Conservation (phyloP, 23 tunicate genomes). For the Styela clava region DNA sequence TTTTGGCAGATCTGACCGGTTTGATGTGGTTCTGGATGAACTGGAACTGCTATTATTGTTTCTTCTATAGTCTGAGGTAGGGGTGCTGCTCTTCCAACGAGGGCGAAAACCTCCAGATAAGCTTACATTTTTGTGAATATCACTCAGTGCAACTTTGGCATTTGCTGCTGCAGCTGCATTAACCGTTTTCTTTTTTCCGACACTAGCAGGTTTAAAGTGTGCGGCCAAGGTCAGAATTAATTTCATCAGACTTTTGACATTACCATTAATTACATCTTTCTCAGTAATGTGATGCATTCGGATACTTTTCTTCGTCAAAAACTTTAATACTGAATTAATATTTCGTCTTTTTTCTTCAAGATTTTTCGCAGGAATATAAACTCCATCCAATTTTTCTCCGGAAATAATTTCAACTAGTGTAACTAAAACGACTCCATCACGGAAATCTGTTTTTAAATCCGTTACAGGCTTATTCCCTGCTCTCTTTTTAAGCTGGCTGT, state of each 20-base stretch:
- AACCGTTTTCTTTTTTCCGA: slow-evolving; percentile 28
- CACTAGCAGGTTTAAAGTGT: slow-evolving; percentile 88
- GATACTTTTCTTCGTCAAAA: neutral
- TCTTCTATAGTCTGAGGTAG: neutral
- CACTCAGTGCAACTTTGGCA: slow-evolving; percentile 11
- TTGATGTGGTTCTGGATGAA: neutral
- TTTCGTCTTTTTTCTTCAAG: slow-evolving; percentile 13
- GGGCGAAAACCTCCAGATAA: neutral
- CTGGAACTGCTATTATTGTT: neutral
- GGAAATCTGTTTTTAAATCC: slow-evolving; percentile 55
- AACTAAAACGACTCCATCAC: slow-evolving; percentile 47
- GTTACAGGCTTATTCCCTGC: slow-evolving; percentile 22
- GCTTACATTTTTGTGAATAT: neutral
- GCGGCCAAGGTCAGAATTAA: slow-evolving; percentile 81
- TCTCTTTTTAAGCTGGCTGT: slow-evolving; percentile 73
- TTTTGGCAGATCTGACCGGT: neutral
- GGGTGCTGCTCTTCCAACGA: slow-evolving; percentile 11
- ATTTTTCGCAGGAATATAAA: neutral
- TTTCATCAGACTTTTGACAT: slow-evolving; percentile 68
- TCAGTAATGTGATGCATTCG: slow-evolving; percentile 25
- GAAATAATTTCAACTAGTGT: slow-evolving; percentile 72
- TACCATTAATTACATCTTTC: slow-evolving; percentile 48
- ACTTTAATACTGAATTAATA: slow-evolving; percentile 6
- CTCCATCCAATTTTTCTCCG: slow-evolving; percentile 14
- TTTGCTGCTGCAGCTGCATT: slow-evolving; percentile 3